Percentiles rank a stretch among this genome's conserved stretches.
Conservation (phyloP, 2,113 vertebrate species). For the Mixornis gularis region DNA sequence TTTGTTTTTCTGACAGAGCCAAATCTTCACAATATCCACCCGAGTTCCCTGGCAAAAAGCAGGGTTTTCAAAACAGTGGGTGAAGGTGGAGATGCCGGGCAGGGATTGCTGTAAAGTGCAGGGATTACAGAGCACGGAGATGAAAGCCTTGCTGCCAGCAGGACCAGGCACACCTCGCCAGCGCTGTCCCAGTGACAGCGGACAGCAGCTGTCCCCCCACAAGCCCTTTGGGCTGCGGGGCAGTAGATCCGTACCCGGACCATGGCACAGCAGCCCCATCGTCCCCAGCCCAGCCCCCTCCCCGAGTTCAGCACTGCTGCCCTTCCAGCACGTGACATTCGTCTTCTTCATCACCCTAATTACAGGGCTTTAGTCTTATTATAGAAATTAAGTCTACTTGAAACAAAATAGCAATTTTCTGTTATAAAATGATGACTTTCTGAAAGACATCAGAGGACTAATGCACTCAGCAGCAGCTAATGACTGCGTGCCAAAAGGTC, state of each 20-base stretch:
- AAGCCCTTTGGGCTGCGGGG: fast-evolving
- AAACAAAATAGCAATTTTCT: slow-evolving; percentile 47
- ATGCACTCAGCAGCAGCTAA: background rate
- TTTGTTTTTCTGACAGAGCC: background rate
- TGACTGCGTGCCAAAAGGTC: background rate
- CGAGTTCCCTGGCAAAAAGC: background rate
- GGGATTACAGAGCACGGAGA: background rate
- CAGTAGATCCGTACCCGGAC: fast-evolving
- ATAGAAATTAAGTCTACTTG: slow-evolving; percentile 28
- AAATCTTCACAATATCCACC: background rate
- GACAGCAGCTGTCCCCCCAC: fast-evolving
- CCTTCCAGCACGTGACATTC: background rate
- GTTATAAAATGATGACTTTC: slow-evolving; percentile 7
- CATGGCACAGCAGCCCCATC: fast-evolving
- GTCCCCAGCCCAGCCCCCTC: fast-evolving
- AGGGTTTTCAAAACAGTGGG: fast-evolving
- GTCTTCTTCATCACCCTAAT: background rate
- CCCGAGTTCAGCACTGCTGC: background rate
- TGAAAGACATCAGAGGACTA: slow-evolving; percentile 20
- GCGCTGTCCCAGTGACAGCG: fast-evolving
- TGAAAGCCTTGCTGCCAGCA: background rate
- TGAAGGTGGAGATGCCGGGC: fast-evolving
- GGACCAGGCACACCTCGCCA: fast-evolving
- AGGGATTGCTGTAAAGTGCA: fast-evolving
- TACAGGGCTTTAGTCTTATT: background rate